Evolutionary conservation across 2,113 vertebrate genomes (phyloP).

Genomic region (Tichodroma muraria): DNA sequence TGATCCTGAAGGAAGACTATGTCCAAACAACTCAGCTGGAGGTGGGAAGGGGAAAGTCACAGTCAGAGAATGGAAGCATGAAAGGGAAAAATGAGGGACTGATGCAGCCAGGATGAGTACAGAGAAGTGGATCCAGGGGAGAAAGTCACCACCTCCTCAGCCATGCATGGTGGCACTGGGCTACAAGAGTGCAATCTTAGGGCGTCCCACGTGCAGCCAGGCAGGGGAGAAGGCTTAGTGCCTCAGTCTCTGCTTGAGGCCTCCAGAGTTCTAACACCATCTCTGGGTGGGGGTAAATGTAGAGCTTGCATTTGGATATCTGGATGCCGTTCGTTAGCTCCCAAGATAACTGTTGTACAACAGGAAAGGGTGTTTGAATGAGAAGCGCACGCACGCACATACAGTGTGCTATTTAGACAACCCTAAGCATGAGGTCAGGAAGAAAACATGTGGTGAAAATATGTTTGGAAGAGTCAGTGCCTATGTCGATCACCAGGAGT

Average conservation of each 20-base stretch:
- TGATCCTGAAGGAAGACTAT: neutral
- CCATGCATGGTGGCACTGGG: neutral
- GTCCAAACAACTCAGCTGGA: neutral
- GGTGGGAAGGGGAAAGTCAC: neutral
- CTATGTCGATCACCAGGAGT: constrained; percentile 24
- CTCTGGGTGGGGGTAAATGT: neutral
- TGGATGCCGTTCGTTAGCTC: constrained; percentile 10
- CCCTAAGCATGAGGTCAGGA: constrained; percentile 52
- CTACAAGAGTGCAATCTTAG: neutral
- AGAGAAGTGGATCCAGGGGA: neutral
- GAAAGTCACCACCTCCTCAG: neutral
- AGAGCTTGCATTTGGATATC: neutral
- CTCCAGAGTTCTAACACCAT: neutral
- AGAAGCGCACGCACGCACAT: constrained; percentile 38
- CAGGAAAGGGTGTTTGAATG: constrained; percentile 43
- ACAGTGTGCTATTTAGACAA: constrained; percentile 51
- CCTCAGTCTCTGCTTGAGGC: neutral
- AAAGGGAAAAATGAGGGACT: neutral
- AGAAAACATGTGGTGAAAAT: constrained; percentile 68
- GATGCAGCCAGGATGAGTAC: neutral
- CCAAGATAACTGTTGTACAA: constrained; percentile 47
- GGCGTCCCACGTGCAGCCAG: rapidly evolving
- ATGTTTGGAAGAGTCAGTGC: constrained; percentile 60
- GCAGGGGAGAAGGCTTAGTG: neutral
- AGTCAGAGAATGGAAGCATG: neutral